Conservation (phyloP, 2,113 vertebrate genomes). For the Phyllostomus hastatus region DNA sequence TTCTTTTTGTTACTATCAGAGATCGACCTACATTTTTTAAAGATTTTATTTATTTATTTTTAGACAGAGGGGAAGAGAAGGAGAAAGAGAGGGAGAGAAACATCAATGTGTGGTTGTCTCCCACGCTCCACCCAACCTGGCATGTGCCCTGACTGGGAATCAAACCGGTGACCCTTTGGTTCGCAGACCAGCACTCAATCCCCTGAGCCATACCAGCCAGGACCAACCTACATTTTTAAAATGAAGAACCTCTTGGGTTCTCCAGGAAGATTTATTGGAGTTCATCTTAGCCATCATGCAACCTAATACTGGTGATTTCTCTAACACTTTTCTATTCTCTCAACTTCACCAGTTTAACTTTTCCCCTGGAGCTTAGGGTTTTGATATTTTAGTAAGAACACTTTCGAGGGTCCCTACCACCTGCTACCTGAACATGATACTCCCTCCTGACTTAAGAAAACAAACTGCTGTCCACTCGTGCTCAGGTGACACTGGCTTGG, state of each 20-base stretch:
- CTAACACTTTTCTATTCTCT: not conserved
- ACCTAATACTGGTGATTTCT: not conserved
- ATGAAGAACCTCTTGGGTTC: not conserved
- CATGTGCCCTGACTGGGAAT: no score
- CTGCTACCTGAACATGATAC: not conserved
- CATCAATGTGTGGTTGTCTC: no score
- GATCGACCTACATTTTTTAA: not conserved
- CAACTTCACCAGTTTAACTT: not conserved
- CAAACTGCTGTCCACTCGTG: not conserved
- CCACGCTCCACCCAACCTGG: no score
- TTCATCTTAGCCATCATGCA: not conserved
- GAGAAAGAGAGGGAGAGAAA: no score
- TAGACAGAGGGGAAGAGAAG: no score
- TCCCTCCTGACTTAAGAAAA: not conserved
- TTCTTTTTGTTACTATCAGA: slow-evolving; percentile 7
- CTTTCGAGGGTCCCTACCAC: not conserved
- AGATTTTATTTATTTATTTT: no score
- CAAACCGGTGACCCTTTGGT: no score
- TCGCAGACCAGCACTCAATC: no score
- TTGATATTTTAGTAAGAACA: not conserved
- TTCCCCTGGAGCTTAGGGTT: not conserved
- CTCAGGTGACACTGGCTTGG: not conserved
- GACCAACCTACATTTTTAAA: not conserved
- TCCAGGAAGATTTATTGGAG: not conserved
- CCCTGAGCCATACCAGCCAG: no score